Conservation (phyloP, 2,888 invertebrate species). For the Oligia fasciuncula region DNA sequence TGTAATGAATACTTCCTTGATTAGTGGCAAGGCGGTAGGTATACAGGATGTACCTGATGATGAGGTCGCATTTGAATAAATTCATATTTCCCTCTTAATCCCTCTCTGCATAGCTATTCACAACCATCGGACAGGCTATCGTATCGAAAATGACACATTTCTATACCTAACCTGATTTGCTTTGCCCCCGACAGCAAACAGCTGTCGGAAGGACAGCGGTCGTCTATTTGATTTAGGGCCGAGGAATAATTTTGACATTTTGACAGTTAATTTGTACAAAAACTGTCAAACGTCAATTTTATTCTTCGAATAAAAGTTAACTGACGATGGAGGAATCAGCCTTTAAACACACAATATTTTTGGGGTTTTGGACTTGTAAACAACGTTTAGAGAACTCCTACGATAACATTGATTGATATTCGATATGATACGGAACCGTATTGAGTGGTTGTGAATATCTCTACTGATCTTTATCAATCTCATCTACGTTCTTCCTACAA, state of each 20-base stretch:
- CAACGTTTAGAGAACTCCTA: neutral
- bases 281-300: no score
- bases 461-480: neutral
- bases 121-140: no score
- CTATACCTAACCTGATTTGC: no score
- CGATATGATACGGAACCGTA: neutral
- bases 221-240: neutral
- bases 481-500: slow-evolving; percentile 5
- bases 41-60: no score
- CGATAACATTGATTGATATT: neutral
- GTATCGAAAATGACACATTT: no score
- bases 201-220: neutral
- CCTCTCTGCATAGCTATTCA: no score
- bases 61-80: neutral
- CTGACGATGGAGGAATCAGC: no score
- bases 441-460: neutral
- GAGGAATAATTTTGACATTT: no score
- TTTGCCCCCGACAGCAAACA: no score
- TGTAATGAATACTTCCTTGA: neutral
- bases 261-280: no score
- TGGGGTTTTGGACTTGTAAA: neutral
- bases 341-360: neutral
- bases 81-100: neutral
- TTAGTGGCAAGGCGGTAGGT: neutral
- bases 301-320: no score